phyloP scores from a whole-genome alignment of 1,140 invertebrate genomes.

The Formica exsecta region DNA sequence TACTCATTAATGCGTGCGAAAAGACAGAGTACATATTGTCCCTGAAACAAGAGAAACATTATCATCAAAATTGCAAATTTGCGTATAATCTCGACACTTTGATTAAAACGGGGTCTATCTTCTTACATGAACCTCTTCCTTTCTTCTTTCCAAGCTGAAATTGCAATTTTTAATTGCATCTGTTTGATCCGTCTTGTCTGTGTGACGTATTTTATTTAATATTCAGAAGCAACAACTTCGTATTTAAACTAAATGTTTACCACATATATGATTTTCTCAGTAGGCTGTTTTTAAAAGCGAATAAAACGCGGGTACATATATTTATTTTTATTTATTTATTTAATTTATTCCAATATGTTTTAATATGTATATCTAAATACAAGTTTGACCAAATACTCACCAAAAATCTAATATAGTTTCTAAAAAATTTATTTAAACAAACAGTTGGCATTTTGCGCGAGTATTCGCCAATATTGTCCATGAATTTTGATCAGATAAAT shows the following conservation, averaged over 20 bases:
- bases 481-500: too few species aligned
- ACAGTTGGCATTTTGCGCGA: neutral
- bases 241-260: neutral
- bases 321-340: slow-evolving; percentile 27
- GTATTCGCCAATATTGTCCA: neutral
- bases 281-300: neutral
- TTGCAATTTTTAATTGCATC: neutral
- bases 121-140: neutral
- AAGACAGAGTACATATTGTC: neutral
- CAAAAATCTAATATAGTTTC: neutral
- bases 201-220: neutral
- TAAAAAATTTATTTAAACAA: slow-evolving; percentile 7
- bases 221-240: neutral
- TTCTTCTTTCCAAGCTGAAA: neutral
- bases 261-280: neutral
- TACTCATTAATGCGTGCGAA: neutral
- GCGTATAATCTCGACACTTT: neutral
- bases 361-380: neutral
- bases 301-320: neutral
- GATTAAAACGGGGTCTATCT: neutral
- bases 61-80: neutral
- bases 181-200: neutral
- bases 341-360: neutral
- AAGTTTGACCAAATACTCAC: neutral
- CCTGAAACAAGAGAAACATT: neutral